Percentiles rank a stretch among this genome's conserved stretches.
phyloP scores from a whole-genome alignment of 2,888 invertebrate species.

The Crepidodera aurea region DNA sequence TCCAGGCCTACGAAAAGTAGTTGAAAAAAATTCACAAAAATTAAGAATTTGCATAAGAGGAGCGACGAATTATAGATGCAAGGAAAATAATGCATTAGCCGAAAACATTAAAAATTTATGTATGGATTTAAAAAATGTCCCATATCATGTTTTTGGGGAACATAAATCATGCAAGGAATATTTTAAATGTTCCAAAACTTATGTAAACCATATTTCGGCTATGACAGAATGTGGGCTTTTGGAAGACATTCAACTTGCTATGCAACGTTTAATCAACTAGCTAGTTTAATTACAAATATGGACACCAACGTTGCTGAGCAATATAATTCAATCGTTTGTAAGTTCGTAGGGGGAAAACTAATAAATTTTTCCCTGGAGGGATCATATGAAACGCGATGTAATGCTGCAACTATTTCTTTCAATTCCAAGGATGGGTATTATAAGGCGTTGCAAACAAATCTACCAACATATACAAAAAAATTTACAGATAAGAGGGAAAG shows the following conservation, averaged over 20 bases:
- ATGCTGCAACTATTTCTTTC: conserved; percentile 49
- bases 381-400: conserved; percentile 48
- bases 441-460: neutral
- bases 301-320: conserved; percentile 48
- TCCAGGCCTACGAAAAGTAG: neutral
- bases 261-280: neutral
- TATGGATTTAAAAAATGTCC: neutral
- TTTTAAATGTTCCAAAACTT: neutral
- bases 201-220: neutral
- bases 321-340: conserved; percentile 48
- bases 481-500: neutral
- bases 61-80: neutral
- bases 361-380: conserved; percentile 45
- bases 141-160: neutral
- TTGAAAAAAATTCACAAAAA: neutral
- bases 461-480: neutral
- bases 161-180: neutral
- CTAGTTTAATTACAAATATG: conserved; percentile 29
- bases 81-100: neutral
- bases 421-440: conserved; percentile 31
- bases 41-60: neutral
- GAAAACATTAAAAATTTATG: neutral
- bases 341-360: conserved; percentile 51
- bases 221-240: neutral
- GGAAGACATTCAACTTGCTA: neutral